These are phyloP conservation scores for Rana temporaria DNA, from an alignment of 2,113 vertebrate genomes.

Conservation along the genomic window DNA sequence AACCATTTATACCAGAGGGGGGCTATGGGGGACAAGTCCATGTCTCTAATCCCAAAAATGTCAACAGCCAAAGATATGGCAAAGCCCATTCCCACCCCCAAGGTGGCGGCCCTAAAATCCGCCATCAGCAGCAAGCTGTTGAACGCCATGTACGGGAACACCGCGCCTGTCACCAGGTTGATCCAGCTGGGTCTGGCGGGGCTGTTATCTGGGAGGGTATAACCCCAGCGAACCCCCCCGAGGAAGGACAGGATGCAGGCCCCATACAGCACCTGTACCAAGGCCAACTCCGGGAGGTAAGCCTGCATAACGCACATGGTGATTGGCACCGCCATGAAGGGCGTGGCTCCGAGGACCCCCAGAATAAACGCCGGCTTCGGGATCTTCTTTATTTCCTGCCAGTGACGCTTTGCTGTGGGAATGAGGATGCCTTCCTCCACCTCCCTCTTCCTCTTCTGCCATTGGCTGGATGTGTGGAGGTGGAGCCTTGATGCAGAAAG, in stretches of 20 bases:
- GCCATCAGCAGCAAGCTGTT: constrained; percentile 80
- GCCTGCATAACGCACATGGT: constrained; percentile 78
- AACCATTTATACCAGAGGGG: constrained; percentile 89
- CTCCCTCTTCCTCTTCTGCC: constrained; percentile 66
- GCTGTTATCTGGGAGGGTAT: constrained; percentile 82
- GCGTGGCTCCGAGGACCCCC: constrained; percentile 79
- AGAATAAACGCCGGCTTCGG: constrained; percentile 86
- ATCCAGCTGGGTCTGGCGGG: constrained; percentile 86
- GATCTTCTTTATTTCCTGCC: constrained; percentile 69
- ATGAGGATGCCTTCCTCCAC: constrained; percentile 58
- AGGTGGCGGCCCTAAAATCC: constrained; percentile 64
- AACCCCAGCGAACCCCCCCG: constrained; percentile 91
- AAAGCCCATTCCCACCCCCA: constrained; percentile 79
- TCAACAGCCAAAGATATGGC: constrained; percentile 73
- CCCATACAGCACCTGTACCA: constrained; percentile 82
- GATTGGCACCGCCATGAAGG: constrained; percentile 81
- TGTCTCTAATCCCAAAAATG: constrained; percentile 73
- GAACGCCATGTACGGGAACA: constrained; percentile 84
- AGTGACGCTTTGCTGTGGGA: constrained; percentile 59
- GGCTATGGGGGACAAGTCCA: constrained; percentile 84
- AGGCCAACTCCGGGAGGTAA: constrained; percentile 81
- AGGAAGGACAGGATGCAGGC: constrained; percentile 85
- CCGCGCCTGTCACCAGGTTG: constrained; percentile 83
- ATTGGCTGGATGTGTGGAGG: constrained; percentile 70
- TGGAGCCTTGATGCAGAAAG: constrained; percentile 6